These are phyloP conservation scores for Proteles cristata DNA, from an alignment of 2,113 vertebrate species.

Conservation along the genomic window DNA sequence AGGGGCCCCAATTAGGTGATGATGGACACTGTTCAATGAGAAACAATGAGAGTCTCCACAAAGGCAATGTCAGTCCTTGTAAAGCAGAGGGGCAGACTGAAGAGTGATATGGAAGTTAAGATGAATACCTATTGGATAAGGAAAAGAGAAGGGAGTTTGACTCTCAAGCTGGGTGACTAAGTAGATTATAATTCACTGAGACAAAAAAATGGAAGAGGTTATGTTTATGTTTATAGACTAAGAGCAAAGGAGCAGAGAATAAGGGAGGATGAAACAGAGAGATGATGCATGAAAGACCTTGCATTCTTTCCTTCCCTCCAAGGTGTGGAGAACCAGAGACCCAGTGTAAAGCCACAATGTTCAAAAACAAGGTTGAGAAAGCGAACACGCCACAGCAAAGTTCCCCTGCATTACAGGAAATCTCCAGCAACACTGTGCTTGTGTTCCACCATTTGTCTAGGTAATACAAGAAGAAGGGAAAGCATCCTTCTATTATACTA, in stretches of 20 bases:
- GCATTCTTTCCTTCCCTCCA: not conserved
- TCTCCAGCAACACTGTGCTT: not conserved
- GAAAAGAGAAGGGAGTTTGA: not conserved
- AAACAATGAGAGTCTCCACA: not conserved
- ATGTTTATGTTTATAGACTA: not conserved
- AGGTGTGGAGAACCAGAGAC: not conserved
- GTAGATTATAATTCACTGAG: not conserved
- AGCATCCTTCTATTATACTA: not conserved
- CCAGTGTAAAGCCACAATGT: not conserved
- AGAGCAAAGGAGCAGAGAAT: not conserved
- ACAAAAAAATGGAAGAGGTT: not conserved
- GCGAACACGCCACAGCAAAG: not conserved
- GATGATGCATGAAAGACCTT: not conserved
- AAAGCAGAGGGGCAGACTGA: not conserved
- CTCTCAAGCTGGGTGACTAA: not conserved
- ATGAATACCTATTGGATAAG: not conserved
- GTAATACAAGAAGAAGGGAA: not conserved
- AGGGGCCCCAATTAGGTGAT: not conserved
- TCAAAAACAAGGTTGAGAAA: not conserved
- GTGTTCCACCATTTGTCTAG: not conserved
- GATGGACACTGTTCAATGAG: not conserved
- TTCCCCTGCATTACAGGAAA: not conserved
- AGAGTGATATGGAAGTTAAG: not conserved
- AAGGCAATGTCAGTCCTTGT: not conserved
- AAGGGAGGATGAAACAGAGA: not conserved